Evolutionary conservation across 2,888 invertebrate genomes (phyloP).

Genomic region (Melinopterus prodromus): DNA sequence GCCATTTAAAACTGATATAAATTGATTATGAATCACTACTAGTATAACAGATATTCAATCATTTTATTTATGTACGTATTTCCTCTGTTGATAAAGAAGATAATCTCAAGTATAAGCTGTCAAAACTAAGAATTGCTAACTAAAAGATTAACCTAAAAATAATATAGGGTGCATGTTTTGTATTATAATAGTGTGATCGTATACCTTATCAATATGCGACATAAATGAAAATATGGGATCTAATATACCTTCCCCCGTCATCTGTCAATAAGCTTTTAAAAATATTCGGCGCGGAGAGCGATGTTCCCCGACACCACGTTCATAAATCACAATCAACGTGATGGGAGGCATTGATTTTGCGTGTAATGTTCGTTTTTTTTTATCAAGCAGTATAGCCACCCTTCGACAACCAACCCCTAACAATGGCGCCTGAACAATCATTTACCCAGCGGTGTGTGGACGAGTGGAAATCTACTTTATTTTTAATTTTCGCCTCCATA

Average conservation of each 20-base stretch:
- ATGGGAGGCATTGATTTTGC: constrained; percentile 45
- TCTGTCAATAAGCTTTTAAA: constrained; percentile 4
- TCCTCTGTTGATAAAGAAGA: too few relatives aligned
- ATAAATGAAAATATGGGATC: constrained; percentile 4
- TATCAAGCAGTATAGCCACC: constrained; percentile 35
- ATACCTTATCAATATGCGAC: not conserved
- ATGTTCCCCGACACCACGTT: constrained; percentile 6
- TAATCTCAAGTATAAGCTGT: too few relatives aligned
- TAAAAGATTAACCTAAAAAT: not conserved
- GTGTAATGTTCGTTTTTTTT: constrained; percentile 44
- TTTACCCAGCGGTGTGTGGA: constrained; percentile 40
- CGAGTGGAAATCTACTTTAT: constrained; percentile 29
- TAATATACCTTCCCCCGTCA: not conserved
- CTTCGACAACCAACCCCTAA: constrained; percentile 41
- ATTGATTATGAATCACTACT: too few relatives aligned
- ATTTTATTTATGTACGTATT: too few relatives aligned
- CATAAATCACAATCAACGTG: constrained; percentile 47
- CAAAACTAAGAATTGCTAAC: too few relatives aligned
- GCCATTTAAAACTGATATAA: not conserved
- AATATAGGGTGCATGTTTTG: not conserved
- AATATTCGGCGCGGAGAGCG: not conserved
- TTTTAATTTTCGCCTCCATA: not conserved
- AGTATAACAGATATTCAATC: too few relatives aligned
- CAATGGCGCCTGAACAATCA: constrained; percentile 39
- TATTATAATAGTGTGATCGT: not conserved